These are phyloP conservation scores for Lymantria monacha DNA, from an alignment of 2,888 invertebrate species.

Conservation along the genomic window DNA sequence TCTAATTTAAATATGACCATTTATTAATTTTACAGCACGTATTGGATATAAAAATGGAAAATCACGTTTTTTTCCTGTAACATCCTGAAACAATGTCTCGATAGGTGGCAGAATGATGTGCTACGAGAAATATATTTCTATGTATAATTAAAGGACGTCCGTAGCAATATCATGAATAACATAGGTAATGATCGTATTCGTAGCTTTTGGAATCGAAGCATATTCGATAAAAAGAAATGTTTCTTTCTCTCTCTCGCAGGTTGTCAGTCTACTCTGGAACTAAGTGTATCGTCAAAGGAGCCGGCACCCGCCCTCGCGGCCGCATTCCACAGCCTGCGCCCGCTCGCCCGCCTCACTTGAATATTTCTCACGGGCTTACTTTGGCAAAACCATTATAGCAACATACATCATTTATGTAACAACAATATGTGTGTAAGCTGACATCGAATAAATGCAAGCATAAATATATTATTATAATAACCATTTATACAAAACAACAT, in stretches of 20 bases:
- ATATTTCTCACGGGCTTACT: conserved; percentile 81
- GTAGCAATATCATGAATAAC: conserved; percentile 21
- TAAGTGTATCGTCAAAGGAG: conserved; percentile 73
- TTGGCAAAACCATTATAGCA: conserved; percentile 70
- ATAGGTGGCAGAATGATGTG: not conserved
- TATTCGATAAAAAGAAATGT: conserved; percentile 61
- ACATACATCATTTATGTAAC: conserved; percentile 37
- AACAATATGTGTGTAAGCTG: conserved; percentile 21
- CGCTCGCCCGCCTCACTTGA: conserved; percentile 68
- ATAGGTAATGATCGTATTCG: conserved; percentile 12
- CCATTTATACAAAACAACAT: conserved; percentile 8
- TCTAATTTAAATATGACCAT: conserved; percentile 12
- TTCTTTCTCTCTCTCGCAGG: conserved; percentile 67
- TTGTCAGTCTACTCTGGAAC: conserved; percentile 65
- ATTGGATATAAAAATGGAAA: conserved; percentile 5
- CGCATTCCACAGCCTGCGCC: conserved; percentile 67
- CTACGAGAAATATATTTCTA: not conserved
- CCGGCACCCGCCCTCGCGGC: conserved; percentile 77
- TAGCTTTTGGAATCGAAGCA: conserved; percentile 40
- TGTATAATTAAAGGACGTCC: not conserved
- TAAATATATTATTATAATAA: conserved; percentile 5
- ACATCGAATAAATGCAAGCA: conserved; percentile 13
- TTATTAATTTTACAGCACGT: conserved; percentile 9
- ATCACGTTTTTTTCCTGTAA: not conserved
- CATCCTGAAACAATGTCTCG: not conserved